Conservation (phyloP, 2,888 invertebrate genomes). For the Tiphia femorata region DNA sequence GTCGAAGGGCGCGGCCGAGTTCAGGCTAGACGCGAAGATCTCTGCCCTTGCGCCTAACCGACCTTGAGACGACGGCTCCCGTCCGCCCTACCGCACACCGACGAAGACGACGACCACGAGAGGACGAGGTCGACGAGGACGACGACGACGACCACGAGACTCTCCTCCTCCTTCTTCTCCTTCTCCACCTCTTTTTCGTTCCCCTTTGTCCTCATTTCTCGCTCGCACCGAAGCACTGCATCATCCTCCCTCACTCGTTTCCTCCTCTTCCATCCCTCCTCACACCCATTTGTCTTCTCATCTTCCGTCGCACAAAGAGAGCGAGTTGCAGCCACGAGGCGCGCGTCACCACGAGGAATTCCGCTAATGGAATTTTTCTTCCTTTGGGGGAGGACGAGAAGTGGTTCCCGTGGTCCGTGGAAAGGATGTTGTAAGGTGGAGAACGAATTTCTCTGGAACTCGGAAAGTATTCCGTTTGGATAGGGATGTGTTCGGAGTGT, state of each 20-base stretch:
- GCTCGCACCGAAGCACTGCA: background rate
- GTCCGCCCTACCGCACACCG: background rate
- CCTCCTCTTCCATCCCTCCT: background rate
- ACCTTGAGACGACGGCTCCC: slow-evolving; percentile 58
- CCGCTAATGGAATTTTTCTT: slow-evolving; percentile 22
- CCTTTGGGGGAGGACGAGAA: slow-evolving; percentile 9
- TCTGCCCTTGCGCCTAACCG: slow-evolving; percentile 63
- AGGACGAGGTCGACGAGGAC: too few relatives aligned
- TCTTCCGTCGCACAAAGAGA: slow-evolving; percentile 3
- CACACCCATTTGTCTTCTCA: background rate
- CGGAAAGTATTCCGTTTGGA: background rate
- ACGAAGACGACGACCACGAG: too few relatives aligned
- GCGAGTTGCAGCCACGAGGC: slow-evolving; percentile 5
- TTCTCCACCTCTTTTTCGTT: slow-evolving; percentile 7
- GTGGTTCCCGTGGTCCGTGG: background rate
- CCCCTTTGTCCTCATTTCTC: slow-evolving; percentile 9
- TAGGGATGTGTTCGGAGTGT: background rate
- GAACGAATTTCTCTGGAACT: background rate
- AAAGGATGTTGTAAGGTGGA: background rate
- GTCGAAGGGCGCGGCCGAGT: slow-evolving; percentile 64
- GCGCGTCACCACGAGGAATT: slow-evolving; percentile 20
- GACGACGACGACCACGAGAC: slow-evolving; percentile 43
- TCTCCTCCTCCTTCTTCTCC: slow-evolving; percentile 44
- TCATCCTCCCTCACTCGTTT: background rate
- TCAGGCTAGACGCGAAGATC: slow-evolving; percentile 60